phyloP scores from a whole-genome alignment of 2,888 invertebrate species.

The Sarcophaga carnaria region DNA sequence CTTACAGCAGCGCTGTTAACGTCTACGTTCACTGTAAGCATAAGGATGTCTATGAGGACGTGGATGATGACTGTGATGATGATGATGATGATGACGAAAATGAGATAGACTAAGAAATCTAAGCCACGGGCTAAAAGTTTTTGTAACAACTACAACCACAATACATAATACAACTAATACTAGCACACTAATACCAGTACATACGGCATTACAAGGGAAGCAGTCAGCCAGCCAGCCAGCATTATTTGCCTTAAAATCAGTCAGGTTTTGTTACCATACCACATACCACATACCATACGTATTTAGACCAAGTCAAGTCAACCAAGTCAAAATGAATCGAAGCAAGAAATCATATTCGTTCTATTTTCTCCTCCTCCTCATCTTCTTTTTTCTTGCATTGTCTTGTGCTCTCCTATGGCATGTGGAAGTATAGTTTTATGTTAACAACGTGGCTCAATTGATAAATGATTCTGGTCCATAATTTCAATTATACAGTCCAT shows the following conservation, averaged over 20 bases:
- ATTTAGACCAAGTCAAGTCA: slow-evolving; percentile 60
- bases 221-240: slow-evolving; percentile 24
- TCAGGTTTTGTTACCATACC: too few species aligned
- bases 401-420: not conserved
- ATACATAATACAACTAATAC: slow-evolving; percentile 42
- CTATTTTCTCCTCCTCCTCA: not conserved
- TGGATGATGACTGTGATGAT: slow-evolving; percentile 9
- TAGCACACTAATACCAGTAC: slow-evolving; percentile 4
- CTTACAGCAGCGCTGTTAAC: not conserved
- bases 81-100: slow-evolving; percentile 35
- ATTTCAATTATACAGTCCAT: not conserved
- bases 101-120: slow-evolving; percentile 46
- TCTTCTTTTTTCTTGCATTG: not conserved
- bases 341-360: slow-evolving; percentile 56
- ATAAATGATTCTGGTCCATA: not conserved
- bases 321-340: slow-evolving; percentile 57
- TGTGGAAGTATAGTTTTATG: not conserved
- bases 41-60: slow-evolving; percentile 11
- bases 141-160: slow-evolving; percentile 57
- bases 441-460: not conserved
- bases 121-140: slow-evolving; percentile 51
- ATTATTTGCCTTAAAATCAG: slow-evolving; percentile 20
- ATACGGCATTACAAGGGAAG: slow-evolving; percentile 10
- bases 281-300: not conserved
- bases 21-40: not conserved